Percentiles rank a stretch among this genome's conserved stretches.
These are phyloP conservation scores for Ommatoiulus sabulosus DNA, from an alignment of 2,888 invertebrate genomes.

Conservation along the genomic window DNA sequence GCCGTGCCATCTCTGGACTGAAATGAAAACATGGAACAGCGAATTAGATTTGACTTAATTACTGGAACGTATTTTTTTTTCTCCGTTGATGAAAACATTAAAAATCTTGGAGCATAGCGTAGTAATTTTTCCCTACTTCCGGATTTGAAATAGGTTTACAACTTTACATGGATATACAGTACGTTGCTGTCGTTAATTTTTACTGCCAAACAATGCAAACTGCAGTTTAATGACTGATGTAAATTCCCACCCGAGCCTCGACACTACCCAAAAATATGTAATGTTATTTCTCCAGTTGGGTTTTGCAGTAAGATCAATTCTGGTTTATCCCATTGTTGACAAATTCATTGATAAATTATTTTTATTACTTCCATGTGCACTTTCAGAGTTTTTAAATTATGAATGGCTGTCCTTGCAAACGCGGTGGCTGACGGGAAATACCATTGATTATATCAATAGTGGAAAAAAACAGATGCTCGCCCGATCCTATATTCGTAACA, in stretches of 20 bases:
- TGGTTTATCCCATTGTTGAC: constrained; percentile 44
- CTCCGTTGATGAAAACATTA: too few species aligned
- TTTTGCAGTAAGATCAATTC: background rate
- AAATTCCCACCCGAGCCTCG: background rate
- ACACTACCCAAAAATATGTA: background rate
- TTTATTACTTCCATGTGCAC: constrained; percentile 22
- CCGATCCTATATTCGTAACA: constrained; percentile 3
- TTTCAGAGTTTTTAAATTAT: constrained; percentile 27
- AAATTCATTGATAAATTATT: constrained; percentile 48
- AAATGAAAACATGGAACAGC: too few species aligned
- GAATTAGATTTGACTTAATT: too few species aligned
- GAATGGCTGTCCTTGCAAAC: constrained; percentile 32
- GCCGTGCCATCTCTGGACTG: too few species aligned
- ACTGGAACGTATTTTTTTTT: too few species aligned
- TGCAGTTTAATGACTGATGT: background rate
- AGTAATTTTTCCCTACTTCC: background rate
- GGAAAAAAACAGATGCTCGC: constrained; percentile 5
- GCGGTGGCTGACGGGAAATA: constrained; percentile 23
- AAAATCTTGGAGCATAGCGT: too few species aligned
- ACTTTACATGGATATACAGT: background rate
- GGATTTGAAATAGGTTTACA: background rate
- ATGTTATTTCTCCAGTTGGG: background rate
- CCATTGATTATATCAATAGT: constrained; percentile 41
- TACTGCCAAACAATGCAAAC: background rate
- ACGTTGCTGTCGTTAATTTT: background rate